These are phyloP conservation scores for Julus scandinavius DNA, from an alignment of 2,888 invertebrate species.

Conservation along the genomic window DNA sequence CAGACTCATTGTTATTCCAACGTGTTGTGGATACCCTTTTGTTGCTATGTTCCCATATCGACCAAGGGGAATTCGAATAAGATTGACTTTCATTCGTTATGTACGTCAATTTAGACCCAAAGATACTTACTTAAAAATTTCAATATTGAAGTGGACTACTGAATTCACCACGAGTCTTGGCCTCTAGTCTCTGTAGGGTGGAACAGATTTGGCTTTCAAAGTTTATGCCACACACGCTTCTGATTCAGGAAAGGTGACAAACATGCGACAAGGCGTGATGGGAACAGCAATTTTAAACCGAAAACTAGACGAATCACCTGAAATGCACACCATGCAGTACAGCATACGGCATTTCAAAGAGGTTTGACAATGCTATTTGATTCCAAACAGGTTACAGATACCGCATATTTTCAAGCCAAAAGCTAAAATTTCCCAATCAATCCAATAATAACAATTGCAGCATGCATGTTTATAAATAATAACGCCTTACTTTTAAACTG, in stretches of 20 bases:
- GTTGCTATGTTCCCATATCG: slow-evolving; percentile 17
- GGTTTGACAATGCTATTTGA: background rate
- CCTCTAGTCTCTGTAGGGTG: background rate
- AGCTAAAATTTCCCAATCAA: no score
- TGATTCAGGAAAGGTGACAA: background rate
- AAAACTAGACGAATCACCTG: background rate
- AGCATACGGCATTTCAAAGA: background rate
- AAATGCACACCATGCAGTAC: background rate
- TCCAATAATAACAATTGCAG: no score
- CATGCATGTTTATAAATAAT: no score
- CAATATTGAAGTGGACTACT: background rate
- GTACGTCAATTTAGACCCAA: background rate
- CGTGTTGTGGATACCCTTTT: background rate
- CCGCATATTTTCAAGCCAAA: no score
- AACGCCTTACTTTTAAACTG: no score
- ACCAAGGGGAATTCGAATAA: slow-evolving; percentile 29
- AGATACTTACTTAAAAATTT: slow-evolving; percentile 21
- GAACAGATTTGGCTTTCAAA: slow-evolving; percentile 12
- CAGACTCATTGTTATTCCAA: background rate
- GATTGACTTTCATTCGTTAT: background rate
- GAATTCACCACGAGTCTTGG: background rate
- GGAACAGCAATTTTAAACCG: background rate
- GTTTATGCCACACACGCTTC: background rate
- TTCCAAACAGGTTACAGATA: no score
- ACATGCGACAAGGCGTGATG: background rate